Percentiles rank a stretch among this genome's conserved stretches.
Conservation (phyloP, 2,113 vertebrate genomes). For the Ariopsis seemanni region DNA sequence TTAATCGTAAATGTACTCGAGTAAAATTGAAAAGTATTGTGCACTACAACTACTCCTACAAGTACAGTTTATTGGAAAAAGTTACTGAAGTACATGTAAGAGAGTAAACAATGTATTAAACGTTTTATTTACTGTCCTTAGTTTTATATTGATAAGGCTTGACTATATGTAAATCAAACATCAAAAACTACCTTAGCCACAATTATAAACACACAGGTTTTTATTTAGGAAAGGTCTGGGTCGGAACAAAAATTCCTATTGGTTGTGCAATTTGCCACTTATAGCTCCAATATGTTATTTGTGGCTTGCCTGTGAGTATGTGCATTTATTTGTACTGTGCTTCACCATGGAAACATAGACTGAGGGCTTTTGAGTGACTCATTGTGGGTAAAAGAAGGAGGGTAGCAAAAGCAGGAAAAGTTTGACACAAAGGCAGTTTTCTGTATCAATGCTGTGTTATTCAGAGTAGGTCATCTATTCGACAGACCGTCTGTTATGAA, state of each 20-base stretch:
- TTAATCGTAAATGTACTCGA: too few species aligned
- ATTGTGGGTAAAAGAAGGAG: slow-evolving; percentile 51
- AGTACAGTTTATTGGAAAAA: too few species aligned
- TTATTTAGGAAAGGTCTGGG: background rate
- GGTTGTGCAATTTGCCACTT: slow-evolving; percentile 27
- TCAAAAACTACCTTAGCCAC: background rate
- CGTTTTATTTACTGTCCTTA: background rate
- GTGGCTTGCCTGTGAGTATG: background rate
- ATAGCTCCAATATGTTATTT: slow-evolving; percentile 8
- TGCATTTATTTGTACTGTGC: slow-evolving; percentile 47
- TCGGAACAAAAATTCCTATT: slow-evolving; percentile 29
- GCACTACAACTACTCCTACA: too few species aligned
- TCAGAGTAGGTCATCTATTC: background rate
- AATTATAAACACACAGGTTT: background rate
- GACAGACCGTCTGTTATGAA: background rate
- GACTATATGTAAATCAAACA: background rate
- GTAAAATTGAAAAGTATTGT: too few species aligned
- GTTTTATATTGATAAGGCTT: background rate
- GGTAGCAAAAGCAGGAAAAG: slow-evolving; percentile 35
- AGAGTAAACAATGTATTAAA: background rate
- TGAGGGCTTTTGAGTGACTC: slow-evolving; percentile 46
- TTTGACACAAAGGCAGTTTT: slow-evolving; percentile 3
- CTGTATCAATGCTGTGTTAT: background rate
- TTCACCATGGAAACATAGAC: slow-evolving; percentile 43
- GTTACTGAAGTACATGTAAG: too few species aligned